Percentiles rank a stretch among this genome's conserved stretches.
These are phyloP conservation scores for Lamellibrachia columna DNA, from an alignment of 2,888 invertebrate species.

Conservation along the genomic window DNA sequence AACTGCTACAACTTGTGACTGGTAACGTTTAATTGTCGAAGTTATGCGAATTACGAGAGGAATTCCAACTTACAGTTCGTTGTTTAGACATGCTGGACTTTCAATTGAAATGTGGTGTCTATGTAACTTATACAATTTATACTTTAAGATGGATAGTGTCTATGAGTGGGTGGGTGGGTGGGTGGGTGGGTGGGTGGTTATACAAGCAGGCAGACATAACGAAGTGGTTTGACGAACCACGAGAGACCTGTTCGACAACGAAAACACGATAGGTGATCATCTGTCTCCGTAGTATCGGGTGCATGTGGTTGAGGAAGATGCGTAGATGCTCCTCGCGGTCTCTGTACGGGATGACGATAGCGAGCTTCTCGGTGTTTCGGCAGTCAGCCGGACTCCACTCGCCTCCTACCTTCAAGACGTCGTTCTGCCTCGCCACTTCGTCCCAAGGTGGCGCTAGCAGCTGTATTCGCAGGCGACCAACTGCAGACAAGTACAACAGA, in stretches of 20 bases:
- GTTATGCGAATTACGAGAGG: too few species aligned
- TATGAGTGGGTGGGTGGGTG: background rate
- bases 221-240: background rate
- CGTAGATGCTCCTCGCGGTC: constrained; percentile 86
- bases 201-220: background rate
- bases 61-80: too few species aligned
- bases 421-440: background rate
- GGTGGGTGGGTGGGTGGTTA: background rate
- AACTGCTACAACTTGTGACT: too few species aligned
- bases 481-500: background rate
- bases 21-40: too few species aligned
- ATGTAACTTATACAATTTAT: background rate
- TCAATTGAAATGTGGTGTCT: background rate
- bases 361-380: constrained; percentile 79
- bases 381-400: constrained; percentile 78
- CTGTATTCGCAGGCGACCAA: background rate
- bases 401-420: constrained; percentile 70
- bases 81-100: too few species aligned
- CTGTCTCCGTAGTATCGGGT: constrained; percentile 90
- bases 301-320: constrained; percentile 89
- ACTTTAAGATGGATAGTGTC: background rate
- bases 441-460: background rate
- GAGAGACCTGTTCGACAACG: constrained; percentile 87
- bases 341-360: constrained; percentile 92
- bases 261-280: constrained; percentile 93